Evolutionary conservation across 2,797 vertebrate species (phyloP), one percentile per base, ranked within the genome.

Genomic region (Falco peregrinus): DNA sequence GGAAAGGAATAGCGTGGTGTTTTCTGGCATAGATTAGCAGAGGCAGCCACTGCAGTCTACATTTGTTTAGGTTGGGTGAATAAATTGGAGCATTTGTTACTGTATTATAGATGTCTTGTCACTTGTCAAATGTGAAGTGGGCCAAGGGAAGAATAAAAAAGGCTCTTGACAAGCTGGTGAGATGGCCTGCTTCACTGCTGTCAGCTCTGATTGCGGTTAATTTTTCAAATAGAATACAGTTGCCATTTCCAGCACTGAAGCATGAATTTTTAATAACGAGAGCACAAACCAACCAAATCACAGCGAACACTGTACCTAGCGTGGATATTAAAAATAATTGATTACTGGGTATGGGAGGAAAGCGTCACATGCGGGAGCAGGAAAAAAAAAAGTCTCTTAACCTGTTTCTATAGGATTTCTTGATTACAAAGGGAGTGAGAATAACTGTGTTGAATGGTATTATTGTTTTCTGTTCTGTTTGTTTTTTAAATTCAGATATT

Each of bases 71-170:
- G 96, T 98, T 96, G 96, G 97, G 93, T 98, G 98, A 98, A 98
- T 98, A 98, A 98, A 98, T 98, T 96, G 98, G 98, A 97, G 95
- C 97, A 94, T 98, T 98, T 99, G 98, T 98, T 98, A 96, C 96
- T 96, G 69, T 96, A 90, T 97, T 96, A 95, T 91, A 97, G 97
- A 97, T 88, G 94, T 95, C 97, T 96, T 97, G 97, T 98, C 97
- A 91, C 97, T 98, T 98, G 97, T 98, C 97, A 95, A 96, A 96
- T 76, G 96, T 97, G 97, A 98, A 98, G 98, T 98, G 95, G 98
- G 98, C 97, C 97, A 95, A 96, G 96, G 93, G 97, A 96, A 96
- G 95, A 95, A 97, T 97, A 92, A 97, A 88, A 97, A 96, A 95
- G 95, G 87, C 93, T 95, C 87, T 95, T 95, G 91, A 97, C 95